phyloP scores from a whole-genome alignment of 2,797 vertebrate species.

The Etheostoma nigrum region DNA sequence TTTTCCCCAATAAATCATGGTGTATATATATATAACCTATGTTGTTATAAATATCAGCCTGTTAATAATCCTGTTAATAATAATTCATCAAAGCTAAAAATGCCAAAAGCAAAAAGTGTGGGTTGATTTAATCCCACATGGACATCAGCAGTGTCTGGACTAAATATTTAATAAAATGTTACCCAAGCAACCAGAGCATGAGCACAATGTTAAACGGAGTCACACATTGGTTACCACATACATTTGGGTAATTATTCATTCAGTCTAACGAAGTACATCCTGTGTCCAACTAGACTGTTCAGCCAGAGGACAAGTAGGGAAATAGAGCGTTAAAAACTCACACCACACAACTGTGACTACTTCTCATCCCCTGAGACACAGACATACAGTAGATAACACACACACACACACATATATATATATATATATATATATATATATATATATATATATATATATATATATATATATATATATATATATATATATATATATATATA shows the following conservation, averaged over 20 bases:
- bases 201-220: not conserved
- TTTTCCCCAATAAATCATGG: no score
- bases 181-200: not conserved
- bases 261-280: not conserved
- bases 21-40: no score
- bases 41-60: no score
- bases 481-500: not conserved
- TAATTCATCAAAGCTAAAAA: no score
- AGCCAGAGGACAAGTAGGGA: not conserved
- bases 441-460: not conserved
- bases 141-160: not conserved
- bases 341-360: not conserved
- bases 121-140: no score
- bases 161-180: not conserved
- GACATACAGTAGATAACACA: not conserved
- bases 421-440: not conserved
- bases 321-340: constrained; percentile 6
- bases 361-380: constrained; percentile 7
- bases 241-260: not conserved
- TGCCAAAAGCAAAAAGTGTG: no score
- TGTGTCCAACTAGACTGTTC: not conserved
- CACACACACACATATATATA: no score
- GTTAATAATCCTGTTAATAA: no score
- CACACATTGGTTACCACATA: not conserved
- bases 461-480: not conserved